Evolutionary conservation across 1,140 invertebrate species (phyloP), one percentile per base, ranked within the genome.

Genomic region (Agraylea sexmaculata): DNA sequence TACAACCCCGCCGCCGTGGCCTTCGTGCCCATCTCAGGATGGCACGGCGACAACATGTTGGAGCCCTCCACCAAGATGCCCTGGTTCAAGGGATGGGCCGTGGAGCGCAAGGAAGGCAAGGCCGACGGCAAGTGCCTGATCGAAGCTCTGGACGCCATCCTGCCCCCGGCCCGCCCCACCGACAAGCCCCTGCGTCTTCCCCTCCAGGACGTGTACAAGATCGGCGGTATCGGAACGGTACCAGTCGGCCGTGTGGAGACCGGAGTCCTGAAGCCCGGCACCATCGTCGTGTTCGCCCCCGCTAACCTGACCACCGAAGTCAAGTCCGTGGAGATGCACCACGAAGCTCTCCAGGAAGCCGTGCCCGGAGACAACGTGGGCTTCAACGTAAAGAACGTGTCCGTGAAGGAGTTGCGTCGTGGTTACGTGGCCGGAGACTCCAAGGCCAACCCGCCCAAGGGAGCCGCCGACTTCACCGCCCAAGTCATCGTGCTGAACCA

Each of bases 151-250:
- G 88, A 93, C 58, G 76, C 83, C 53, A 90, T 91, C 66, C 66
- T 86, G 28, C 85, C 88, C 40, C 89, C 89, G 34, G 56, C 68
- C 45, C 76, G 88, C 56, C 88, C 89, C 51, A 87, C 83, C 51
- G 86, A 93, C 62, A 90, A 87, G 70, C 68, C 89, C 51, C 79
- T 93, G 25, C 82, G 87, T 73, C 77, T 93, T 54, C 88, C 87
- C 52, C 77, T 92, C 37, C 84, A 93, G 66, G 91, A 96, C 70
- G 92, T 96, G 17, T 96, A 96, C 81, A 96, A 96, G 75, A 96
- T 96, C 66, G 92, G 91, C 55, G 92, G 90, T 77, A 96, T 96
- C 68, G 92, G 91, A 68, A 96, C 92, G 60, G 92, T 96, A 61
- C 92, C 91, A 41, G 92, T 96, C 30, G 92, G 92, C 54, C 76